Evolutionary conservation across 2,113 vertebrate genomes (phyloP), one percentile per base, ranked within the genome.

Genomic region (Ornithorhynchus anatinus): DNA sequence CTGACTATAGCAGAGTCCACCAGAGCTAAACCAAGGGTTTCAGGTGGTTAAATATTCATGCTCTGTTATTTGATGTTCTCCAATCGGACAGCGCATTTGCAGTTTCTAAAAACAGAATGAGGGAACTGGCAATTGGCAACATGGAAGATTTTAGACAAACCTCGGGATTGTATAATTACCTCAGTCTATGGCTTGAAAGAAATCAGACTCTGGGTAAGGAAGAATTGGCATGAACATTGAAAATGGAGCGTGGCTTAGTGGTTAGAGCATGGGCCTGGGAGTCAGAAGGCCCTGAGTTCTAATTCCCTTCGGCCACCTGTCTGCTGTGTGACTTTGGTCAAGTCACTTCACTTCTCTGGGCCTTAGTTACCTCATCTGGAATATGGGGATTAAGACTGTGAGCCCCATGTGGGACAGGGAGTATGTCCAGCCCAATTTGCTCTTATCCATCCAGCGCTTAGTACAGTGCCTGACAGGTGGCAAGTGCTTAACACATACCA

Each of bases 41-140:
- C 6, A 9, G 23, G 52, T 44, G 16, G 44, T 86, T 61, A 77
- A 84, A 80, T 81, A 61, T 62, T 65, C 47, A 61, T 68, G 52
- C 44, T 54, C 57, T 36, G 16, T 42, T 57, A 27, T 63, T 44
- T 14, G 12, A 7, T 51, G 6, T 35, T 39, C 23, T 27, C 53
- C 32, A 35, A 8, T 4, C 35, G 5, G 9, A n/a, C 27, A 25
- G 22, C 23, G 8, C 8, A 14, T 20, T 45, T 11, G 27, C 8
- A 23, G 44, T 25, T 25, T 25, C 22, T 4, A 27, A 39, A 38
- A 53, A 48, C 20, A 35, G 10, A 13, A 13, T 5, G 40, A 54
- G 23, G 39, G 23, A 39, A 36, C 36, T 8, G 50, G 12, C 12
- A 47, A 5, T 47, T 25, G 16, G 13, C n/a, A n/a, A n/a, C n/a